phyloP scores from a whole-genome alignment of 2,797 vertebrate genomes.

The Anas acuta region DNA sequence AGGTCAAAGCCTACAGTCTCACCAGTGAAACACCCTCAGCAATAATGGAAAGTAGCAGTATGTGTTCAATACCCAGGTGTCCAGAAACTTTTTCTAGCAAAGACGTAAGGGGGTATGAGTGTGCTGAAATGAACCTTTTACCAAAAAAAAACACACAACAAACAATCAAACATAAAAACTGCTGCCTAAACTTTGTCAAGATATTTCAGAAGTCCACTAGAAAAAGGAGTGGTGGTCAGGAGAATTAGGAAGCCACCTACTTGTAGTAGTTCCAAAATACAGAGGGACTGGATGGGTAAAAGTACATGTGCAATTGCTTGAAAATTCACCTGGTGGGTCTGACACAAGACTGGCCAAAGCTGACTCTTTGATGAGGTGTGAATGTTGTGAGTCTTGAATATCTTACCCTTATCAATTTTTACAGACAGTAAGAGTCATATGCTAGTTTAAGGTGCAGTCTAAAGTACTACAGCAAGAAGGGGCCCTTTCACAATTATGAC shows the following conservation, averaged over 20 bases:
- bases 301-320: background rate
- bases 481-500: background rate
- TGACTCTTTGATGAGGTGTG: background rate
- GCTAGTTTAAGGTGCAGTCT: background rate
- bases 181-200: background rate
- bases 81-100: background rate
- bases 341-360: background rate
- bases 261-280: background rate
- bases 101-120: background rate
- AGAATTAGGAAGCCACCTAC: background rate
- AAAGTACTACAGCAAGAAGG: background rate
- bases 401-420: no score
- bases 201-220: no score
- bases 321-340: background rate
- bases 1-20: rapidly evolving
- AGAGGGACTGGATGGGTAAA: no score
- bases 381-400: background rate
- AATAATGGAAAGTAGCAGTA: background rate
- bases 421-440: background rate
- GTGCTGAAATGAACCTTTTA: background rate
- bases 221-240: background rate
- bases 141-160: no score
- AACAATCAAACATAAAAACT: no score
- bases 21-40: background rate
- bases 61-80: background rate